These are phyloP conservation scores for Cololabis saira DNA, from an alignment of 2,113 vertebrate genomes.

Conservation along the genomic window DNA sequence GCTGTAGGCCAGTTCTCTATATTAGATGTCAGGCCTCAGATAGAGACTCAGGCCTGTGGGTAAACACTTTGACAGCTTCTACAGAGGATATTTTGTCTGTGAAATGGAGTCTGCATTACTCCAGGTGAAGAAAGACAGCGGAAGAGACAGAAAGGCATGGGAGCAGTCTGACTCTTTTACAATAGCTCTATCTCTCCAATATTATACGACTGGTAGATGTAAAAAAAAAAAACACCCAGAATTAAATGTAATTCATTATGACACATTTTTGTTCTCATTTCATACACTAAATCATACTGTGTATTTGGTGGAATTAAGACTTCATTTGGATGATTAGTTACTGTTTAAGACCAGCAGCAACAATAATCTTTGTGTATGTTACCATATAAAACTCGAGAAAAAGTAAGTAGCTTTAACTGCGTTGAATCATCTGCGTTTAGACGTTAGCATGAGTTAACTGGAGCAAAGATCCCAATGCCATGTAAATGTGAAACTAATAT, in stretches of 20 bases:
- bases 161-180: constrained; percentile 28
- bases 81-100: constrained; percentile 82
- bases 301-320: constrained; percentile 1
- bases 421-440: constrained; percentile 23
- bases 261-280: not conserved
- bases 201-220: not conserved
- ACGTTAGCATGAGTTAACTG: constrained; percentile 24
- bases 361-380: not conserved
- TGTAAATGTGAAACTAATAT: constrained; percentile 42
- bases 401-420: constrained; percentile 4
- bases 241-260: not conserved
- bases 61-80: constrained; percentile 83
- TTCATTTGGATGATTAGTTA: not conserved
- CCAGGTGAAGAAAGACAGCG: constrained; percentile 59
- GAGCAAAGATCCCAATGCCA: constrained; percentile 30
- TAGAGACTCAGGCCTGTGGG: constrained; percentile 81
- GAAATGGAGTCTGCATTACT: constrained; percentile 80
- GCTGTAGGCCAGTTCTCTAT: constrained; percentile 79
- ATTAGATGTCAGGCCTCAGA: constrained; percentile 84
- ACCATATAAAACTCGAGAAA: not conserved
- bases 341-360: not conserved
- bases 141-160: constrained; percentile 34
- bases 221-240: no score
- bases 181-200: constrained; percentile 11
- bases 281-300: not conserved